Conservation (phyloP, 2,113 vertebrate species). For the Sylvicapra grimmia region DNA sequence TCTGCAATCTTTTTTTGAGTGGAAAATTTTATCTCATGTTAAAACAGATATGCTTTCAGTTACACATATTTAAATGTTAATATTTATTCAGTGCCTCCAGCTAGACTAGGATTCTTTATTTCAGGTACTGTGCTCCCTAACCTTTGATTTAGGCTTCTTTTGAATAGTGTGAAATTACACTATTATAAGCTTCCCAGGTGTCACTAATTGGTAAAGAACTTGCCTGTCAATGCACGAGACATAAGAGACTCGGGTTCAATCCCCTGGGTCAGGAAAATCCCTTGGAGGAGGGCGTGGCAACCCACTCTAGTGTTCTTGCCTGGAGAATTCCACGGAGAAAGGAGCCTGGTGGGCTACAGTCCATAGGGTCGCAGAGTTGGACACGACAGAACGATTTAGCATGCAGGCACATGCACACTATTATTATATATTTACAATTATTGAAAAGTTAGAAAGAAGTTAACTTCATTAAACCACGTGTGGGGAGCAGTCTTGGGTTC, state of each 20-base stretch:
- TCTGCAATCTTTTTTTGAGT: background rate
- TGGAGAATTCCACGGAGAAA: background rate
- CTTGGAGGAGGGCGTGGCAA: background rate
- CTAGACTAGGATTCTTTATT: background rate
- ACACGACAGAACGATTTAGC: background rate
- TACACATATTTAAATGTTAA: background rate
- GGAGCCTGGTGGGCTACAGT: background rate
- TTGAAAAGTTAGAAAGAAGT: background rate
- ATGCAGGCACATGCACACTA: background rate
- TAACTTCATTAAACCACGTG: background rate
- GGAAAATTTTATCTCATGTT: background rate
- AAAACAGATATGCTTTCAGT: background rate
- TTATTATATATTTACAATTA: background rate
- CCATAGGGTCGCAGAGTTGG: background rate
- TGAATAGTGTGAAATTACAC: background rate
- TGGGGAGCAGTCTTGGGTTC: background rate
- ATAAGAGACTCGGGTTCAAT: background rate
- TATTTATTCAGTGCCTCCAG: background rate
- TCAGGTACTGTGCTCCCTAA: background rate
- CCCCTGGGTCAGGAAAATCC: background rate
- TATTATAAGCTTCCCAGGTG: background rate
- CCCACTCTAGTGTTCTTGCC: background rate
- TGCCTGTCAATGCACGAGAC: background rate
- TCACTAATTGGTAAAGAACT: background rate
- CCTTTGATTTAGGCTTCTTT: background rate